Percentiles rank a stretch among this genome's conserved stretches.
Evolutionary conservation across 2,113 vertebrate species (phyloP).

Genomic region (Rhynchomys soricoides): DNA sequence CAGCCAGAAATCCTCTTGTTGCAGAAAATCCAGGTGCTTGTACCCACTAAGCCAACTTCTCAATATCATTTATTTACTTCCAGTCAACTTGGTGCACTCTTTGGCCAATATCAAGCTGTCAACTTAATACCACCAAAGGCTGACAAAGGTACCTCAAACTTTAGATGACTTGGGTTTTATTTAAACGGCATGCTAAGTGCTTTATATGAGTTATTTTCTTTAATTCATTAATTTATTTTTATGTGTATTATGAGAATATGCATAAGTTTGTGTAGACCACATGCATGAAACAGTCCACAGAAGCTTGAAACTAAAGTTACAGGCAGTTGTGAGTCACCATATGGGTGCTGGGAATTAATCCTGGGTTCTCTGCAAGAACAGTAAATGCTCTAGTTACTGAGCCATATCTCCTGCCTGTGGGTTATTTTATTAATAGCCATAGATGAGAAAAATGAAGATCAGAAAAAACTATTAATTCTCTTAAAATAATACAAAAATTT

Average conservation of each 20-base stretch:
- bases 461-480: not conserved
- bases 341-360: not conserved
- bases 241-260: not conserved
- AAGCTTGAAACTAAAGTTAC: not conserved
- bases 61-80: too few species aligned
- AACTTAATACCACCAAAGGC: not conserved
- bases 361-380: not conserved
- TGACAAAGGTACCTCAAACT: too few species aligned
- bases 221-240: not conserved
- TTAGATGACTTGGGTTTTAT: accelerated
- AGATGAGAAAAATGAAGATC: not conserved
- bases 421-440: not conserved
- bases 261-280: not conserved
- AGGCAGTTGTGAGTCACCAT: not conserved
- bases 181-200: too few species aligned
- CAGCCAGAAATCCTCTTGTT: not conserved
- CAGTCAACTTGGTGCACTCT: not conserved
- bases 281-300: not conserved
- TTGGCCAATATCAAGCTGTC: not conserved
- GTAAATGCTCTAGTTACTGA: not conserved
- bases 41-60: not conserved
- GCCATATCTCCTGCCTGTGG: not conserved
- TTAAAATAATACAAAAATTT: not conserved
- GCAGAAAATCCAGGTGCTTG: not conserved
- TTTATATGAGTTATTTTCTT: not conserved